Percentiles rank a stretch among this genome's conserved stretches.
Evolutionary conservation across 2,888 invertebrate species (phyloP).

Genomic region (Linnaemya tessellans): DNA sequence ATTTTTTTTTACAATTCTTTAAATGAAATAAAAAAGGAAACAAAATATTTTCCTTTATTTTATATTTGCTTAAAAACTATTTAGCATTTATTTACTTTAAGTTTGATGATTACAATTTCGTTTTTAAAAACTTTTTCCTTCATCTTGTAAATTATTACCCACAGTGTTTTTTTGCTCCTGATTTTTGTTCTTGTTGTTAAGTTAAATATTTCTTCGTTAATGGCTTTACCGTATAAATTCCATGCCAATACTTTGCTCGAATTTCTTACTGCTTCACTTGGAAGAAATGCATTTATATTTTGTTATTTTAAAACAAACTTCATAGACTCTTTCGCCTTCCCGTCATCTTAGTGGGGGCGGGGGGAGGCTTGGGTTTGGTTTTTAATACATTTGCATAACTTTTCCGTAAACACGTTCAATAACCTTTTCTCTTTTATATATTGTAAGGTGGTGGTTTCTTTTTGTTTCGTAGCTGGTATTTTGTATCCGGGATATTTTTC

Average conservation of each 20-base stretch:
- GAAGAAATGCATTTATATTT: constrained; percentile 33
- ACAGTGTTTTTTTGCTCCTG: neutral
- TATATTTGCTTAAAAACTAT: neutral
- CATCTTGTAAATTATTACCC: constrained; percentile 27
- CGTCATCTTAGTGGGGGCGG: constrained; percentile 33
- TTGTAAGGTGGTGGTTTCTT: constrained; percentile 17
- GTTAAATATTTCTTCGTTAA: constrained; percentile 50
- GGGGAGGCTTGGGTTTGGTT: neutral
- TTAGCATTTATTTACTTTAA: neutral
- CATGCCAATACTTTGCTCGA: constrained; percentile 20
- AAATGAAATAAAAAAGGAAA: too few species aligned
- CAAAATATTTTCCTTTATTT: neutral
- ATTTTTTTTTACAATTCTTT: too few species aligned
- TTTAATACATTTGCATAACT: constrained; percentile 70
- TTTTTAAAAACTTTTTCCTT: neutral
- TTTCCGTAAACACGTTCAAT: constrained; percentile 70
- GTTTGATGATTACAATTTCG: constrained; percentile 10
- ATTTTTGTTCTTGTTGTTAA: neutral
- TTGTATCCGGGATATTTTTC: constrained; percentile 36
- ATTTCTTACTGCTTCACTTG: neutral
- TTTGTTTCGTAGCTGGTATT: constrained; percentile 31
- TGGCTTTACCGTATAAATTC: constrained; percentile 39
- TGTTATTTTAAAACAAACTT: constrained; percentile 21
- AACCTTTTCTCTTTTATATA: constrained; percentile 60
- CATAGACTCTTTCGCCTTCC: constrained; percentile 54